These are phyloP conservation scores for Rhodeus uyekii DNA, from an alignment of 2,797 vertebrate genomes.

Conservation along the genomic window DNA sequence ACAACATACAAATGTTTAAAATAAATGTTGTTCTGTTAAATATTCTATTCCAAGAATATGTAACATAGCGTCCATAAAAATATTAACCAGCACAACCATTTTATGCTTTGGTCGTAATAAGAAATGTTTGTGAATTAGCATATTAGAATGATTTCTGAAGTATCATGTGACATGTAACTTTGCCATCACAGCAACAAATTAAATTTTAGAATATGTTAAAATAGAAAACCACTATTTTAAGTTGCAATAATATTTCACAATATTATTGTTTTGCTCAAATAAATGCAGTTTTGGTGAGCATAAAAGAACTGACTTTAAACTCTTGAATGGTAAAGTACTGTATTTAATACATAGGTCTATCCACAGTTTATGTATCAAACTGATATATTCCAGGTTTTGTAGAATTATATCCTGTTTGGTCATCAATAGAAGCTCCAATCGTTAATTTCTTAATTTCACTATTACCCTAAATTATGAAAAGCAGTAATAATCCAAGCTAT, in stretches of 20 bases:
- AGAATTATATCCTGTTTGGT: background rate
- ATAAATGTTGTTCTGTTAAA: too few relatives aligned
- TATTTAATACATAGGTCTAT: background rate
- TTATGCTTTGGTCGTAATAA: background rate
- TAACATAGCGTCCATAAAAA: background rate
- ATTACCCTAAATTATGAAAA: background rate
- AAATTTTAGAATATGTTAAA: background rate
- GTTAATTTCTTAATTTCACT: too few relatives aligned
- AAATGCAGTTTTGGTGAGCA: background rate
- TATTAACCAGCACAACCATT: too few relatives aligned
- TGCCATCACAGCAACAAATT: too few relatives aligned
- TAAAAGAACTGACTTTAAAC: background rate
- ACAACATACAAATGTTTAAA: too few relatives aligned
- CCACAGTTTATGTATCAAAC: background rate
- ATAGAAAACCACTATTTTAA: background rate
- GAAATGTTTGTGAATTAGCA: background rate
- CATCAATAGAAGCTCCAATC: background rate
- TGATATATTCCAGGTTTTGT: background rate
- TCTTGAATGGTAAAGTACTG: background rate
- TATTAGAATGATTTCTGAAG: background rate
- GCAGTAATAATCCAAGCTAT: background rate
- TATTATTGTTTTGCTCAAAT: background rate
- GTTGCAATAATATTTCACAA: background rate
- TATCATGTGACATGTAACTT: background rate
- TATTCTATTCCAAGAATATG: too few relatives aligned